These are phyloP conservation scores for Melanaphis sacchari DNA, from an alignment of 1,140 invertebrate species.

Conservation along the genomic window DNA sequence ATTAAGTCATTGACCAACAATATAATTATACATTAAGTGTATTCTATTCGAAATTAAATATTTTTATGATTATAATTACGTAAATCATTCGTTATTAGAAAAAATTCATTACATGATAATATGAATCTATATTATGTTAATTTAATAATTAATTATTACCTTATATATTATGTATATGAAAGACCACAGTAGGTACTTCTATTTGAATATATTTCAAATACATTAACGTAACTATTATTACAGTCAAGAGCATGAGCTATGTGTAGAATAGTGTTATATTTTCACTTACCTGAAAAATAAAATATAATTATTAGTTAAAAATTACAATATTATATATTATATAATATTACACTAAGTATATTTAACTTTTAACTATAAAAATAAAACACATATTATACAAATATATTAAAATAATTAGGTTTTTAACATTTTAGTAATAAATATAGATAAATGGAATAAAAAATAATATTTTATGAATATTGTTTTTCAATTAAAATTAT, in stretches of 20 bases:
- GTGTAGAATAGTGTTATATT: background rate
- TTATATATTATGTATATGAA: background rate
- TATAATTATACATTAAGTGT: background rate
- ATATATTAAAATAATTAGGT: too few relatives aligned
- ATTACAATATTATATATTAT: background rate
- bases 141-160: background rate
- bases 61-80: background rate
- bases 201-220: background rate
- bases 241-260: too few relatives aligned
- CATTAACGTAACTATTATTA: background rate
- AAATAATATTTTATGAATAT: background rate
- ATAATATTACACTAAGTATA: background rate
- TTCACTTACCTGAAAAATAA: constrained; percentile 24
- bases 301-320: background rate
- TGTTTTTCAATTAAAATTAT: background rate
- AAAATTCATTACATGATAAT: background rate
- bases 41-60: background rate
- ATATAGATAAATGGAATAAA: background rate
- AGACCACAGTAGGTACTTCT: background rate
- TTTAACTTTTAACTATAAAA: too few relatives aligned
- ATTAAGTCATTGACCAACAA: background rate
- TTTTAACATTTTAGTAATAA: background rate
- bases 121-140: background rate
- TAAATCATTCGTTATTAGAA: background rate
- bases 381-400: too few relatives aligned